Conservation (phyloP, 2,888 invertebrate species). For the Cheilosia variabilis region DNA sequence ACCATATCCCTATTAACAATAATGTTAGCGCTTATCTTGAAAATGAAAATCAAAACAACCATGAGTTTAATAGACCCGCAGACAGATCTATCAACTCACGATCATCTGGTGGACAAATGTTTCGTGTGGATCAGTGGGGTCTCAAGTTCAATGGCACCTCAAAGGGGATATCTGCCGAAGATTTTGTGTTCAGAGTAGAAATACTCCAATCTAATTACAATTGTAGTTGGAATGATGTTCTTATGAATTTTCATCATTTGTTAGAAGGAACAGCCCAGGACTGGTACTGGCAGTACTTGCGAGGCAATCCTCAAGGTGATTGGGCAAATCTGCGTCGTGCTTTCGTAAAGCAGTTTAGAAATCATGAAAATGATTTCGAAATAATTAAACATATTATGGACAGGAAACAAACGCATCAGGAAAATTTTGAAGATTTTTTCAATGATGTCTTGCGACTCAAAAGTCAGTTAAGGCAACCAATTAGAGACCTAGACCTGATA, state of each 20-base stretch:
- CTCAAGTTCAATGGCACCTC: constrained; percentile 17
- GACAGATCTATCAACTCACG: background rate
- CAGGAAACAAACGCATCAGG: constrained; percentile 30
- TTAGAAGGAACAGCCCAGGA: constrained; percentile 39
- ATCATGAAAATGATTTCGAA: background rate
- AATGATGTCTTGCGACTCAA: constrained; percentile 7
- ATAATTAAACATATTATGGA: constrained; percentile 6
- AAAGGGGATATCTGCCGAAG: constrained; percentile 30
- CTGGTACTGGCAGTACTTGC: constrained; percentile 52
- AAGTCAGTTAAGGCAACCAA: constrained; percentile 18
- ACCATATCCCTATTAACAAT: too few species aligned
- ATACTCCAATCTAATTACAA: constrained; percentile 30
- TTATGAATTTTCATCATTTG: constrained; percentile 40
- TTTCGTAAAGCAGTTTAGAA: background rate
- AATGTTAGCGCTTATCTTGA: too few species aligned
- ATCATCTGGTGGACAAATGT: background rate
- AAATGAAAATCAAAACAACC: too few species aligned
- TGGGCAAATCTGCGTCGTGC: constrained; percentile 26
- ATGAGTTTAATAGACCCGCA: background rate
- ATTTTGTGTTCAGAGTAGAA: constrained; percentile 54
- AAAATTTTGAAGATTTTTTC: constrained; percentile 60
- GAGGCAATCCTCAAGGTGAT: constrained; percentile 9
- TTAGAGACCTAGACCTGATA: constrained; percentile 28
- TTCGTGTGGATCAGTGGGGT: constrained; percentile 10
- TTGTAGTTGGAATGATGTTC: constrained; percentile 40